phyloP scores from a whole-genome alignment of 2,888 invertebrate genomes.

The Drepanosiphum platanoidis region DNA sequence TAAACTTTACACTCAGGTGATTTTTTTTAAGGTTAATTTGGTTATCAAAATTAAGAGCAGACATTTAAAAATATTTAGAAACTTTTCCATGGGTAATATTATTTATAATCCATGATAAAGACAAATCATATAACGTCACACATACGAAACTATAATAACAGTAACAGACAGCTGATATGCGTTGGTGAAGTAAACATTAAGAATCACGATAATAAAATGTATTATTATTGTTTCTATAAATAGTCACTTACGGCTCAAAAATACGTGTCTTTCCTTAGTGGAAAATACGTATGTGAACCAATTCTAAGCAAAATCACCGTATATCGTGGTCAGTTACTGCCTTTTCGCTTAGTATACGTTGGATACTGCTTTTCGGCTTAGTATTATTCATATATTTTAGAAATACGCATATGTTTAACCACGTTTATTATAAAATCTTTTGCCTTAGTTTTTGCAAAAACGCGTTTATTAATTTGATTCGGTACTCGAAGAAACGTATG shows the following conservation, averaged over 20 bases:
- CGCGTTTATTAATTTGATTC: too few species aligned
- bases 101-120: background rate
- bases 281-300: background rate
- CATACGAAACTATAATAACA: background rate
- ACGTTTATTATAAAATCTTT: too few species aligned
- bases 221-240: background rate
- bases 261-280: background rate
- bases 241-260: background rate
- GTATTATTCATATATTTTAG: too few species aligned
- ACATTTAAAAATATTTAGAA: background rate
- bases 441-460: too few species aligned
- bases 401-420: too few species aligned
- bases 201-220: background rate
- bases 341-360: background rate
- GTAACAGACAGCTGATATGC: background rate
- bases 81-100: background rate
- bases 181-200: background rate
- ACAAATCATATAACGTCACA: constrained; percentile 1
- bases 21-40: constrained; percentile 6
- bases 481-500: too few species aligned
- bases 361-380: too few species aligned
- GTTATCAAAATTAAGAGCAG: background rate
- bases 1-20: too few species aligned
- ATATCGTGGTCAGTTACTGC: background rate
- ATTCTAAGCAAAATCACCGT: background rate